Evolutionary conservation across 2,113 vertebrate species (phyloP), one percentile per base, ranked within the genome.

Genomic region (Elephas maximus): DNA sequence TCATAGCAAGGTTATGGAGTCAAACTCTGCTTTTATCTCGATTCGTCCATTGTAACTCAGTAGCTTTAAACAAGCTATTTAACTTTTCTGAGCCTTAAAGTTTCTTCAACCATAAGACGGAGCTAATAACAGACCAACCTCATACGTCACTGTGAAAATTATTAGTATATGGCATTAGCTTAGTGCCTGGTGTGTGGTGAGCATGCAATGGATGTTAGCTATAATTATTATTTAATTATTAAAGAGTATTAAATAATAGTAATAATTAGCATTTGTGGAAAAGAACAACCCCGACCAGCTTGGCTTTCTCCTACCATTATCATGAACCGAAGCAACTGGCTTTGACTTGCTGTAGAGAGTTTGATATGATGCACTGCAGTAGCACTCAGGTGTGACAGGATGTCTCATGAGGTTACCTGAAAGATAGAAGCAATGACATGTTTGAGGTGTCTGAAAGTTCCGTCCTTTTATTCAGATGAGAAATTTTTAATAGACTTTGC

Each of bases 311-410:
- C 9, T n/a, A 0, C 28, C n/a, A 0, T 1, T 12, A 4, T 41
- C 15, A 0, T 5, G 1, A 3, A 6, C 9, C 3, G 15, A 37
- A 20, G 53, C 37, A 6, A 10, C 7, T 20, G 37, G 53, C 45
- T 48, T 41, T 44, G 82, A 20, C 82, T 44, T 67, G 37, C 28
- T 10, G 0, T 1, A 67, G 85, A 20, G 51, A 67, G 0, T 3
- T 3, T 30, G 5, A 37, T 9, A 4, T 18, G 1, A 20, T n/a
- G 77, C 14, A 1, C 11, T 7, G 7, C 6, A 0, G 26, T 0
- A 0, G 57, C 23, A 2, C 44, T n/a, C 26, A 0, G 79, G 41
- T 20, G 14, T 7, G 44, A 20, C 3, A 1, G 33, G 14, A 7
- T 8, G 3, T n/a, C 44, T 60, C 51, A 0, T 1, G 6, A 6